Percentiles rank a stretch among this genome's conserved stretches.
phyloP scores from a whole-genome alignment of 2,888 invertebrate species.

The Hoplodrina ambigua region DNA sequence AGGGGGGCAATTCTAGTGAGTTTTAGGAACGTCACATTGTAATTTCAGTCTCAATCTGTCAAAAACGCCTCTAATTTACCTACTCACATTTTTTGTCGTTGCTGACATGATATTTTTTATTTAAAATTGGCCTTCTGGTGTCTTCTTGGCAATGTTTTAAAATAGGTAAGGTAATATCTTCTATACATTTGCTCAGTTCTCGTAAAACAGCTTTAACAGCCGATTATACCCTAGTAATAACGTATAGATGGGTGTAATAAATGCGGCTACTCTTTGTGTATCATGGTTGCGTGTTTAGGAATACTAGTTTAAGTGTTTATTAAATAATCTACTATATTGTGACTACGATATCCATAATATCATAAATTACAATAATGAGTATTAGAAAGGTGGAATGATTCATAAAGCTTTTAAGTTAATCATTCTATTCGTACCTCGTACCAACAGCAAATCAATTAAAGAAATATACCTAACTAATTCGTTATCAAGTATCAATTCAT shows the following conservation, averaged over 20 bases:
- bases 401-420: constrained; percentile 24
- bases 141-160: constrained; percentile 6
- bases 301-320: constrained; percentile 67
- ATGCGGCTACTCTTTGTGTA: constrained; percentile 70
- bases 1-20: too few species aligned
- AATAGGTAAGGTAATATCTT: constrained; percentile 16
- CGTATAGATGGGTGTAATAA: constrained; percentile 81
- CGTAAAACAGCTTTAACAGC: constrained; percentile 72
- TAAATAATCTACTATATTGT: neutral
- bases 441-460: constrained; percentile 25
- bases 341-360: neutral
- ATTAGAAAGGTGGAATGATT: constrained; percentile 18
- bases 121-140: too few species aligned
- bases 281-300: constrained; percentile 64
- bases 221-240: constrained; percentile 84
- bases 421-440: constrained; percentile 16
- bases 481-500: constrained; percentile 76
- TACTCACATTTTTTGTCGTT: too few species aligned
- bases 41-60: too few species aligned
- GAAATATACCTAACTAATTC: constrained; percentile 36
- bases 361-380: constrained; percentile 4
- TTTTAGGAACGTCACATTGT: too few species aligned
- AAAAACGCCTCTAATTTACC: too few species aligned
- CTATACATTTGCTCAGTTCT: constrained; percentile 12
- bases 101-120: too few species aligned